These are phyloP conservation scores for Siphlonurus alternatus DNA, from an alignment of 2,888 invertebrate species.

Conservation along the genomic window DNA sequence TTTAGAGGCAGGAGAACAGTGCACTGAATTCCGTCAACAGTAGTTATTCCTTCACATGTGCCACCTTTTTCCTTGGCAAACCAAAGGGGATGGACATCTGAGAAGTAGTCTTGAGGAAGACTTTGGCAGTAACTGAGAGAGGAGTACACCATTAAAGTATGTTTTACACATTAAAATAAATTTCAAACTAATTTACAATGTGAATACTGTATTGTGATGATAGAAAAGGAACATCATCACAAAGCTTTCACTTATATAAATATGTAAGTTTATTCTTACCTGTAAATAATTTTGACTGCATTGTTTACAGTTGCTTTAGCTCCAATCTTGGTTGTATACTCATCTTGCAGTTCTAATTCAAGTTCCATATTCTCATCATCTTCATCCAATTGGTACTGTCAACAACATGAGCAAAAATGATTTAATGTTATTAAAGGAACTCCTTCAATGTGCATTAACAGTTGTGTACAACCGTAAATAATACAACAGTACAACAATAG, in stretches of 20 bases:
- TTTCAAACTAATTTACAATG: background rate
- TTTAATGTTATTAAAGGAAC: no score
- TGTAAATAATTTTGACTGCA: background rate
- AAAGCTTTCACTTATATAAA: no score
- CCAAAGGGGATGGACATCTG: conserved; percentile 41
- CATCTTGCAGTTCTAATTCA: background rate
- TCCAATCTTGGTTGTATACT: background rate
- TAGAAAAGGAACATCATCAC: no score
- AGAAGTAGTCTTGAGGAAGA: conserved; percentile 66
- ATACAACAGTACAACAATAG: no score
- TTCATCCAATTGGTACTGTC: background rate
- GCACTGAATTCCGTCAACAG: conserved; percentile 24
- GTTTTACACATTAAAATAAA: no score
- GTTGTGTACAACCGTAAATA: no score
- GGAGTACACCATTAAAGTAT: no score
- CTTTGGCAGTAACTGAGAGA: conserved; percentile 48
- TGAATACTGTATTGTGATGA: background rate
- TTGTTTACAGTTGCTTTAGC: background rate
- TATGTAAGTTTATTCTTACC: background rate
- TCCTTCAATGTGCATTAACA: no score
- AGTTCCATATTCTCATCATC: background rate
- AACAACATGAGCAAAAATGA: no score
- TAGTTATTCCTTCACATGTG: conserved; percentile 17
- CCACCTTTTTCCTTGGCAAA: conserved; percentile 18
- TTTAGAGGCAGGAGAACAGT: conserved; percentile 57